Conservation (phyloP, 2,113 vertebrate genomes). For the Microtus richardsoni region DNA sequence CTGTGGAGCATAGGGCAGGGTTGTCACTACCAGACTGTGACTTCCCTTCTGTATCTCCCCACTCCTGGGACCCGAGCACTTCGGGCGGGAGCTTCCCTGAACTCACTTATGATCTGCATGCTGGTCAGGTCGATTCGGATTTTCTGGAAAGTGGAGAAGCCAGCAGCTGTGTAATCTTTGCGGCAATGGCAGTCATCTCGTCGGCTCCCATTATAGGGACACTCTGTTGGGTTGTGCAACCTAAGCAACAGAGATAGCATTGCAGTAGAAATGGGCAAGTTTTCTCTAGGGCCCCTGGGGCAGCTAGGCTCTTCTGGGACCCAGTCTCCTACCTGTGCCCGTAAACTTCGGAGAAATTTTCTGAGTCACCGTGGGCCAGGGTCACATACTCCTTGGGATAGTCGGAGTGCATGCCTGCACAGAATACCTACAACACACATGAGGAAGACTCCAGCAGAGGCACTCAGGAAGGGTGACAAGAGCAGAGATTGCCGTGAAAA, state of each 20-base stretch:
- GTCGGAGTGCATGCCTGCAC: conserved; percentile 94
- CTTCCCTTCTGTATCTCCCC: fast-evolving
- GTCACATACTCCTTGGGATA: conserved; percentile 95
- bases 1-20: fast-evolving
- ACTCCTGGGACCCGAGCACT: fast-evolving
- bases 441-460: background rate
- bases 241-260: conserved; percentile 85
- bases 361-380: conserved; percentile 90
- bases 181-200: conserved; percentile 94
- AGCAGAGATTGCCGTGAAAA: background rate
- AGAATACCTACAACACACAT: conserved; percentile 91
- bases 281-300: conserved; percentile 13
- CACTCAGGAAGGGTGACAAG: fast-evolving
- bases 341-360: conserved; percentile 98
- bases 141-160: conserved; percentile 95
- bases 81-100: conserved; percentile 38
- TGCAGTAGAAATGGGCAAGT: conserved; percentile 72
- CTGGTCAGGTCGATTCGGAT: conserved; percentile 94
- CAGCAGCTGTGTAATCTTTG: conserved; percentile 94
- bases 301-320: background rate
- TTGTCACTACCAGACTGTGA: fast-evolving
- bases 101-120: conserved; percentile 98
- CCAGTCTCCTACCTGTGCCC: conserved; percentile 92
- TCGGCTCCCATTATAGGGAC: conserved; percentile 94
- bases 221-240: conserved; percentile 96